Base-by-base conservation (phyloP, 2,113 vertebrate genomes). In the Hydrochoerus hydrochaeris region DNA sequence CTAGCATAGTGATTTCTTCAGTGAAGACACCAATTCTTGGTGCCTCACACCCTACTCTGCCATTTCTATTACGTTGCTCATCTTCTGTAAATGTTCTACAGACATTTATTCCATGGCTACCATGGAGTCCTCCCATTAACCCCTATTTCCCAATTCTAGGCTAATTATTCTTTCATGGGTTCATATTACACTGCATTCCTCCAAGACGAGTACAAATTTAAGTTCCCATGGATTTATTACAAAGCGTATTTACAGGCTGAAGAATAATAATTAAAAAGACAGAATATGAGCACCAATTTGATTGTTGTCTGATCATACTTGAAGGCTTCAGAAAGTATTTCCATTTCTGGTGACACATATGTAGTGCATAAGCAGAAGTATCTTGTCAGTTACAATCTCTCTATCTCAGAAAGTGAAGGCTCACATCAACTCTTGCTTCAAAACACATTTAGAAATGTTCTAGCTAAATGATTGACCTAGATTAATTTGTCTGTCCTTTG, bases 211-310 rank as follows among this genome's bases (percentile, higher is more conserved):
- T 77, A 62, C 24, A 95, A 62, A 95, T 75, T 71, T 69, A 54
- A 26, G 30, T 93, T 44, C 20, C 81, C 57, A 46, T 65, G 26
- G 65, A 19, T 4, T 87, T 75, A 44, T 32, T 82, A 38, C 44
- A 78, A 96, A 95, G 38, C 22, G 32, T 82, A 46, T 88, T 77
- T 87, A 77, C 3, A 82, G 38, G 46, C 46, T 95, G 62, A 95
- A 95, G 17, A 93, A 87, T 75, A 81, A 73, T 67, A 94, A 80
- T 63, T 73, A 49, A 69, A 89, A 86, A 87, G 62, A 69, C 28
- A 90, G 57, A 95, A 69, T n/a, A 77, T 10, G 38, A 87, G 85
- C 87, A 54, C 62, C 63, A 44, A 44, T 81, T 85, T 90, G n/a
- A 93, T 84, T 85, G 14, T 87, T 49, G 86, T 83, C 65, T 73